Conservation (phyloP, 2,113 vertebrate genomes). For the Falcunculus frontatus region DNA sequence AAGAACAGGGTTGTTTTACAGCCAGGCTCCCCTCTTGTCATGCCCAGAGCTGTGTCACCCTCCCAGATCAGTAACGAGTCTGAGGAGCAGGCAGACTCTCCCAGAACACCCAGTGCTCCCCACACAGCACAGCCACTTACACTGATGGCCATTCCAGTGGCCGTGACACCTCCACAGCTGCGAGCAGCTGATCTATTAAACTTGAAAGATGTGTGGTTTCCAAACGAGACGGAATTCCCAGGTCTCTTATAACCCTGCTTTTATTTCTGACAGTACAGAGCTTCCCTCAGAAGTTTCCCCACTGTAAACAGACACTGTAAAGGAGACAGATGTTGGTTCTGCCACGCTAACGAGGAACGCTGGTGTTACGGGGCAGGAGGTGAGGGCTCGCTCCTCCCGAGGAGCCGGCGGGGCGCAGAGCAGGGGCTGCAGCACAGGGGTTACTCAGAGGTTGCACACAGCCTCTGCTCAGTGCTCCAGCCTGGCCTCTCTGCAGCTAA, state of each 20-base stretch:
- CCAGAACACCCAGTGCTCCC: background rate
- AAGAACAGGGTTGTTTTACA: accelerated
- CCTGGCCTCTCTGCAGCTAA: background rate
- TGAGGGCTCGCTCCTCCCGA: background rate
- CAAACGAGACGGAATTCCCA: background rate
- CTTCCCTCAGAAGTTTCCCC: slow-evolving; percentile 34
- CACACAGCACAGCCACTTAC: accelerated
- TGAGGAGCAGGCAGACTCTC: background rate
- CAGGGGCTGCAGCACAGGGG: background rate
- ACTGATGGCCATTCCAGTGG: background rate
- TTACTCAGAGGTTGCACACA: background rate
- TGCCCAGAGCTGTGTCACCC: background rate
- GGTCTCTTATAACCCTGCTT: background rate
- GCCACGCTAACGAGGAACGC: background rate
- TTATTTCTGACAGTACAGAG: slow-evolving; percentile 9
- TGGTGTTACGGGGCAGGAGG: background rate
- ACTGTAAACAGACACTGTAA: background rate
- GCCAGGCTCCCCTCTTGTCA: accelerated
- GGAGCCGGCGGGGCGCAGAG: background rate
- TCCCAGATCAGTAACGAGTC: accelerated
- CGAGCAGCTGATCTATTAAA: background rate
- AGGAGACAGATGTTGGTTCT: slow-evolving; percentile 2
- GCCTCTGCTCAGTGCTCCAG: background rate
- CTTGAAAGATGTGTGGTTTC: background rate
- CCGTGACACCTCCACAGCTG: background rate